Percentiles rank a stretch among this genome's conserved stretches.
Evolutionary conservation across 2,797 vertebrate species (phyloP).

Genomic region (Muscicapa comitata): DNA sequence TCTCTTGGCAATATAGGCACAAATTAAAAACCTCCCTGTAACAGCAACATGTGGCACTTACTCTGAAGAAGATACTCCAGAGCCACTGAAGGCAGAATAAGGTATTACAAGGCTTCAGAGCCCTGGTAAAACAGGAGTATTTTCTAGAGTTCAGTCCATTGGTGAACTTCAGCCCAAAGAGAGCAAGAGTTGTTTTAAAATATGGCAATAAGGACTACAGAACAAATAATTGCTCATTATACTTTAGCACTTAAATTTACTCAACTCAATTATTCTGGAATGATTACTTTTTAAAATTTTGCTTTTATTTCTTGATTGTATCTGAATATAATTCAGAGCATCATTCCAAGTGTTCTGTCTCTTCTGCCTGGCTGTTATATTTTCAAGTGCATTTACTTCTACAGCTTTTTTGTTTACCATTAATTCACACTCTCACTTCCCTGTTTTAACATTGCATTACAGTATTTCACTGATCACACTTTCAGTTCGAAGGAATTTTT

Average conservation of each 20-base stretch:
- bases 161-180: background rate
- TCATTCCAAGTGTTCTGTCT: constrained; percentile 3
- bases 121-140: background rate
- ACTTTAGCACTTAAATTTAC: background rate
- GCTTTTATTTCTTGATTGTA: background rate
- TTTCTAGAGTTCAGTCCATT: background rate
- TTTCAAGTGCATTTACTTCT: background rate
- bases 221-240: background rate
- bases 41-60: background rate
- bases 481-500: background rate
- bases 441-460: background rate
- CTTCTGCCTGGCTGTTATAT: background rate
- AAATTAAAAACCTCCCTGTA: background rate
- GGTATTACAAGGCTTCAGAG: background rate
- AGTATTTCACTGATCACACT: background rate
- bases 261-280: background rate
- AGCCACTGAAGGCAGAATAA: background rate
- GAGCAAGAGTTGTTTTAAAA: background rate
- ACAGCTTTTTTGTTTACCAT: background rate
- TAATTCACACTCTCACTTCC: background rate
- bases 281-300: background rate
- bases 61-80: background rate
- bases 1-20: background rate
- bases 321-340: background rate
- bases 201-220: background rate